Percentiles rank a stretch among this genome's conserved stretches.
Evolutionary conservation across 2,797 vertebrate genomes (phyloP).

Genomic region (Amniataba percoides): DNA sequence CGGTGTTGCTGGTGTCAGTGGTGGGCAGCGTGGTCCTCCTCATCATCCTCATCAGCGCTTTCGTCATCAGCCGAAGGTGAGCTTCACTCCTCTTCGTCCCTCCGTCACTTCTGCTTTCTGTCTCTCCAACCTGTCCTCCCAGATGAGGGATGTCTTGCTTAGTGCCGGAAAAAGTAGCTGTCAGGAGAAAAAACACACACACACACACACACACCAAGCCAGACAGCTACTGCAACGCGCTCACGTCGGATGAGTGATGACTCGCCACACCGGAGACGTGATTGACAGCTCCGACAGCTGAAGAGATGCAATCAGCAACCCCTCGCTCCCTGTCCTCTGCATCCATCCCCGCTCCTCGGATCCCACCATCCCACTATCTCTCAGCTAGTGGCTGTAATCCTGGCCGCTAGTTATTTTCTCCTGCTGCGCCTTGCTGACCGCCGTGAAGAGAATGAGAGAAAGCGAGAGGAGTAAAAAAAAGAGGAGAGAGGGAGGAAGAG

Average conservation of each 20-base stretch:
- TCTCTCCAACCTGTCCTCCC: constrained; percentile 42
- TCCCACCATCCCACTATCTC: constrained; percentile 28
- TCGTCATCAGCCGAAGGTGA: constrained; percentile 98
- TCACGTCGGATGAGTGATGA: constrained; percentile 71
- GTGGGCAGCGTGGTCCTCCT: constrained; percentile 95
- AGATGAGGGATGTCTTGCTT: constrained; percentile 72
- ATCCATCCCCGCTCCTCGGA: constrained; percentile 23
- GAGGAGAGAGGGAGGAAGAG: background rate
- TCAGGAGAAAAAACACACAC: constrained; percentile 56
- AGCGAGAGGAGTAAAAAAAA: background rate
- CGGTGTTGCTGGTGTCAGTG: constrained; percentile 94
- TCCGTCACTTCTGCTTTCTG: constrained; percentile 53
- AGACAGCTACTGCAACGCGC: constrained; percentile 53
- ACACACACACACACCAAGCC: constrained; percentile 35
- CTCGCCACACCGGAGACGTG: constrained; percentile 77
- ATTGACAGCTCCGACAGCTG: constrained; percentile 80
- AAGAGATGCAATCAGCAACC: constrained; percentile 83
- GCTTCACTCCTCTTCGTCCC: constrained; percentile 48
- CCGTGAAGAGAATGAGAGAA: constrained; percentile 40
- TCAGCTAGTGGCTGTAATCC: constrained; percentile 64
- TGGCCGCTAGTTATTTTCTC: constrained; percentile 67
- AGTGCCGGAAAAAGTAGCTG: constrained; percentile 58
- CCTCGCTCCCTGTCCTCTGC: constrained; percentile 65
- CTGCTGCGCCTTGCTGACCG: constrained; percentile 47
- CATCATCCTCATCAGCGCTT: constrained; percentile 95